Base-by-base conservation (phyloP, 1,140 invertebrate species). In the Pseudomyrmex gracilis region DNA sequence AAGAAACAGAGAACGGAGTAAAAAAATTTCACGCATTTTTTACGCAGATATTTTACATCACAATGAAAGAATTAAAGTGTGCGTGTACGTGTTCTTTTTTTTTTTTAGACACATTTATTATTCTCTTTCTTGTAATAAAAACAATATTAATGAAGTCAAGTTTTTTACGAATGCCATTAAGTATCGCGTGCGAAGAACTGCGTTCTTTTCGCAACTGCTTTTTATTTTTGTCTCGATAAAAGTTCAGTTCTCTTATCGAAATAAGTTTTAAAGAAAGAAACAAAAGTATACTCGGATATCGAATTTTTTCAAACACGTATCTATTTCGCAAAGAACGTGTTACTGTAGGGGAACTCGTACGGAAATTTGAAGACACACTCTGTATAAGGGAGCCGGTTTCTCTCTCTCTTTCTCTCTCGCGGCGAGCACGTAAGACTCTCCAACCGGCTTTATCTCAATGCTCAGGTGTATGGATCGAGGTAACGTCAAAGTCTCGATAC, bases 311-410 rank as follows among this genome's bases (percentile, higher is more conserved):
- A 12, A 22, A 20, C 5, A 24, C 12, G 15, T 24, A 15, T 1
- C 0, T 51, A 15, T 51, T 70, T 20, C 20, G 51, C 9, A 2
- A n/a, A 24, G 43, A 9, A 49, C 34, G n/a, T 34, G 15, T 70
- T 5, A 10, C 22, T 34, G n/a, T n/a, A 17, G 17, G 5, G 1
- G 10, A 66, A 66, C 12, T 55, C 12, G 13, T 67, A 20, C 47
- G 13, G 17, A 70, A 70, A 34, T 70, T 70, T 70, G n/a, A 12
- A 1, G 22, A 10, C 22, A 10, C 22, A 70, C 9, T 53, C 15
- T 51, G 67, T 70, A 13, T 66, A 82, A 67, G 20, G 13, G 22
- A 64, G 49, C 1, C 34, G 76, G 70, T 70, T 64, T 77, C 61
- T 34, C 34, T 34, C 5, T 34, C 34, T 34, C 5, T 34, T 5